These are phyloP conservation scores for Streptopelia turtur DNA, from an alignment of 2,797 vertebrate genomes.

Conservation along the genomic window DNA sequence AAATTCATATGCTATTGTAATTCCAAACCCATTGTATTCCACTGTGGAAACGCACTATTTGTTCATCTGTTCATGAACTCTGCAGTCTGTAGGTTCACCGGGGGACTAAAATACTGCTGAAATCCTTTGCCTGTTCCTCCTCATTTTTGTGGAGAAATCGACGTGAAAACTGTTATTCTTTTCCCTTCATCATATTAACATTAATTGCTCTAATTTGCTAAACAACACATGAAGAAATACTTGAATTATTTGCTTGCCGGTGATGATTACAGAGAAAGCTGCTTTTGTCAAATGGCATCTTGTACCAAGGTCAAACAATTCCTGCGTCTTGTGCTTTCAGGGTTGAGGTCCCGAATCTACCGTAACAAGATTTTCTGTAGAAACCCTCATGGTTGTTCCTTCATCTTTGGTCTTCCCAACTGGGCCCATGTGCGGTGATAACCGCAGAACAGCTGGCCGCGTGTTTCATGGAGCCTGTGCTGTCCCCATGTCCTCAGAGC, in stretches of 20 bases:
- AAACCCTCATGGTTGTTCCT: not conserved
- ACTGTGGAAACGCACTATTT: not conserved
- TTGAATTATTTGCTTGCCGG: not conserved
- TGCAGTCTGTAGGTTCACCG: not conserved
- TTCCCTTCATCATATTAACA: not conserved
- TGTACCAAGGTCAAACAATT: not conserved
- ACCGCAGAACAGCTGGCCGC: not conserved
- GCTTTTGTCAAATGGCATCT: not conserved
- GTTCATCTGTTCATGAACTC: not conserved
- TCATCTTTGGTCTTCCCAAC: not conserved
- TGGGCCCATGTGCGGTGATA: not conserved
- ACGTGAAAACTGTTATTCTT: not conserved
- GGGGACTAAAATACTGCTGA: not conserved
- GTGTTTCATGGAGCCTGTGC: not conserved
- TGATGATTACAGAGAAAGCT: not conserved
- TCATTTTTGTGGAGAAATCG: not conserved
- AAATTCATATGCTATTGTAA: conserved; percentile 20
- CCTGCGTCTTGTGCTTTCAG: not conserved
- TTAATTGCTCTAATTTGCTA: not conserved
- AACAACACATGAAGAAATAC: not conserved
- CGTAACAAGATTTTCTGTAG: not conserved
- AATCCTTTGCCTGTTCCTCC: not conserved
- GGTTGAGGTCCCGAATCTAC: not conserved
- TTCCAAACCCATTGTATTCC: not conserved
- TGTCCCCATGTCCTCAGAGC: not conserved